Conservation (phyloP, 2,888 invertebrate genomes). For the Dusona sp. region DNA sequence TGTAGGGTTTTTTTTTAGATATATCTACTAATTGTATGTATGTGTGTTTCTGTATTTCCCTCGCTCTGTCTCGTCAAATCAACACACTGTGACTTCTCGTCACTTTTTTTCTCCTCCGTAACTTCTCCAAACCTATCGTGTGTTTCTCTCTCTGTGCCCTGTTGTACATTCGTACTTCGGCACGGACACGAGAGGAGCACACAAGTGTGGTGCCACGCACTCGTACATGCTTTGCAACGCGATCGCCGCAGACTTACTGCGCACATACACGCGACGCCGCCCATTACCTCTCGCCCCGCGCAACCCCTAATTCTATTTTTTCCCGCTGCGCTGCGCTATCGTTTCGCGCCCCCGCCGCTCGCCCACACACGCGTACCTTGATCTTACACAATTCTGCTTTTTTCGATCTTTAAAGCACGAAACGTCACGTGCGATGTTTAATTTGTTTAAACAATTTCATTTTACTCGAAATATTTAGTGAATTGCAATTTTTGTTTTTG, state of each 20-base stretch:
- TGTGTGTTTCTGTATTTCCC: constrained; percentile 34
- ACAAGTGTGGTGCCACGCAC: background rate
- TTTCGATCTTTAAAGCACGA: background rate
- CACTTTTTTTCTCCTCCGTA: constrained; percentile 42
- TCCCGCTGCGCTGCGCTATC: background rate
- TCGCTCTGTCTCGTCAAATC: constrained; percentile 37
- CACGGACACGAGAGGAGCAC: background rate
- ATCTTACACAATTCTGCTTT: background rate
- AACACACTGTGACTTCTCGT: constrained; percentile 57
- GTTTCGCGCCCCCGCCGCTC: background rate
- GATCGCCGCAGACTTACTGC: background rate
- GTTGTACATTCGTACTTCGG: background rate
- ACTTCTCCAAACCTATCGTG: constrained; percentile 49
- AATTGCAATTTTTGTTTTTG: background rate
- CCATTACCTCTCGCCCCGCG: background rate
- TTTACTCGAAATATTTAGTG: background rate
- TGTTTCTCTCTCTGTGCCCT: constrained; percentile 4
- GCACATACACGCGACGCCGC: background rate
- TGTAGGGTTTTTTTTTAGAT: constrained; percentile 17
- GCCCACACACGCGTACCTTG: background rate
- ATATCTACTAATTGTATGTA: background rate
- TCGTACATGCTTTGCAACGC: background rate
- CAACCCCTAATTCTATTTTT: background rate
- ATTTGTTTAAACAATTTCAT: background rate
- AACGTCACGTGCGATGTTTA: background rate